Evolutionary conservation across 2,113 vertebrate species (phyloP).

Genomic region (Nothoprocta perdicaria): DNA sequence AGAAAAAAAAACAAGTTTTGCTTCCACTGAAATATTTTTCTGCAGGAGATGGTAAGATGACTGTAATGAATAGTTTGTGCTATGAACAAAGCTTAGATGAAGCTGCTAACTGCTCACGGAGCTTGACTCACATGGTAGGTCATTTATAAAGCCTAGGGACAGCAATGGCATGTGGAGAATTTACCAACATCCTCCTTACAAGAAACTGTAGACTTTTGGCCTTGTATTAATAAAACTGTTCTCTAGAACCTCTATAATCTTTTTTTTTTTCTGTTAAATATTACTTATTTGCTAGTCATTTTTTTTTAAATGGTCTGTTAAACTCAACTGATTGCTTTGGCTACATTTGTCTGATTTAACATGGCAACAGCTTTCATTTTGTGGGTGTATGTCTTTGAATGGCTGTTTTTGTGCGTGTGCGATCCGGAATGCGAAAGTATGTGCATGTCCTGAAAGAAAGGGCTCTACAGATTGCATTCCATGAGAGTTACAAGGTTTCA

Average conservation of each 20-base stretch:
- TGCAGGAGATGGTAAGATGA: neutral
- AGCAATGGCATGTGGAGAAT: constrained; percentile 60
- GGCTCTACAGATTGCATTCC: accelerated
- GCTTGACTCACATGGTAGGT: neutral
- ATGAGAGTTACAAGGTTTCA: neutral
- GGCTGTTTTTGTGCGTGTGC: neutral
- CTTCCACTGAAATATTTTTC: neutral
- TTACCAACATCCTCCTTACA: constrained; percentile 53
- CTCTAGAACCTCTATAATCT: neutral
- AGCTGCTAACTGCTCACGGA: neutral
- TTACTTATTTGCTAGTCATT: neutral
- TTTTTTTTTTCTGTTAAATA: neutral
- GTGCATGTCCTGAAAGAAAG: accelerated
- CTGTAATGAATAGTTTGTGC: neutral
- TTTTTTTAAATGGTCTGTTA: neutral
- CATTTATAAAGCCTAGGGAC: constrained; percentile 53
- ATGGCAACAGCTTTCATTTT: accelerated
- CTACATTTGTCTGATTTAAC: neutral
- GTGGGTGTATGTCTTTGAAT: neutral
- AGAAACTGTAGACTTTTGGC: neutral
- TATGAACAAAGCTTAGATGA: neutral
- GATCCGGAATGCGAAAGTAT: neutral
- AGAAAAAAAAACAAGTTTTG: neutral
- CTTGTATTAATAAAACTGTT: neutral
- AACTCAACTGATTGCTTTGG: neutral